Evolutionary conservation across 2,797 vertebrate genomes (phyloP).

Genomic region (Alcedo atthis): DNA sequence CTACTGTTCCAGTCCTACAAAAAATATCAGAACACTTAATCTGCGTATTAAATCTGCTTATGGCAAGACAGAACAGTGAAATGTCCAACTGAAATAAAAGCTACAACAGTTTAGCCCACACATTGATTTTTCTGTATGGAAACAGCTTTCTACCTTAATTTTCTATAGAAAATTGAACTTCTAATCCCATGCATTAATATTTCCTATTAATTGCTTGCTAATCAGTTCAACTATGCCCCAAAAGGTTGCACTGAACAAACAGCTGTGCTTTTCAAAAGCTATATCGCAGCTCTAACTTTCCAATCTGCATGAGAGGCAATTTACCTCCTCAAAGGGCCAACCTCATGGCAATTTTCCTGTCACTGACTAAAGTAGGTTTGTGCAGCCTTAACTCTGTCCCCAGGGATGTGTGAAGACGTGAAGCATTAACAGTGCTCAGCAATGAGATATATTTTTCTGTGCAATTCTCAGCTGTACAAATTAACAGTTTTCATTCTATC

Average conservation of each 20-base stretch:
- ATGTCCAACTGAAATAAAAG: accelerated
- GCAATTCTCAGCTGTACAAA: not conserved
- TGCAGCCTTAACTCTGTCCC: not conserved
- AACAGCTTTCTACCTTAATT: not conserved
- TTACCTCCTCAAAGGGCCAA: not conserved
- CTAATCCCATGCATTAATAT: not conserved
- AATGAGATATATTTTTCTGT: not conserved
- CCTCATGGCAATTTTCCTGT: not conserved
- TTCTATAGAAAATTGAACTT: not conserved
- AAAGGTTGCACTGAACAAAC: not conserved
- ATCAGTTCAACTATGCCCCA: not conserved
- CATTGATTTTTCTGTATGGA: not conserved
- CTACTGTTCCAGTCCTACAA: not conserved
- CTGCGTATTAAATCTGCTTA: not conserved
- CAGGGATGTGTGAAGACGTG: accelerated
- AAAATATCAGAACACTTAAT: not conserved
- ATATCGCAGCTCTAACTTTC: not conserved
- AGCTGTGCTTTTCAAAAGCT: not conserved
- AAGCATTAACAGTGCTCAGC: not conserved
- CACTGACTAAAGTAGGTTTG: not conserved
- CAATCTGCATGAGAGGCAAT: not conserved
- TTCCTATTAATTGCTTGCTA: not conserved
- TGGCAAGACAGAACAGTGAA: not conserved
- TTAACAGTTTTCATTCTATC: not conserved
- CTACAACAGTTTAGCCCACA: not conserved